Evolutionary conservation across 2,888 invertebrate genomes (phyloP).

Genomic region (Synergus japonicus): DNA sequence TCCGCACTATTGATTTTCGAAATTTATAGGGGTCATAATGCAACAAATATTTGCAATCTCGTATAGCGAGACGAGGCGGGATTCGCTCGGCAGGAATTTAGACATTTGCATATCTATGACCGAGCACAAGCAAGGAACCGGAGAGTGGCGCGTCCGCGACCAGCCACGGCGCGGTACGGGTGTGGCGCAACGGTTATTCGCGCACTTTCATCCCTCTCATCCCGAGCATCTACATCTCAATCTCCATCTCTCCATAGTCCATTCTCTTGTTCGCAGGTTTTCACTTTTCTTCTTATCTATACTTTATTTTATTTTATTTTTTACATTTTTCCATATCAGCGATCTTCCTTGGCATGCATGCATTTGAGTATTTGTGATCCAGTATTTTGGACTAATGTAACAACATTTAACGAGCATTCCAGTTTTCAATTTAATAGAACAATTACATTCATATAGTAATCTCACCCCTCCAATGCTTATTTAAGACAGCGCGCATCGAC

Average conservation of each 20-base stretch:
- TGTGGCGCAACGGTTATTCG: slow-evolving; percentile 24
- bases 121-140: slow-evolving; percentile 12
- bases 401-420: too few relatives aligned
- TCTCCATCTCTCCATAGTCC: slow-evolving; percentile 20
- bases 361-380: too few relatives aligned
- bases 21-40: slow-evolving; percentile 49
- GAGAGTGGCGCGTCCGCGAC: slow-evolving; percentile 43
- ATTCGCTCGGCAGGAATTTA: slow-evolving; percentile 42
- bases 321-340: too few relatives aligned
- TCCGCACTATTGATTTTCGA: slow-evolving; percentile 48
- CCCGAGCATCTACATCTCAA: neutral
- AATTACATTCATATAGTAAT: too few relatives aligned
- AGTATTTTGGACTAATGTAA: too few relatives aligned
- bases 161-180: neutral
- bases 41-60: slow-evolving; percentile 52
- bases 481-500: too few relatives aligned
- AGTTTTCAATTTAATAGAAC: too few relatives aligned
- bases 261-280: neutral
- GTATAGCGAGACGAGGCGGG: slow-evolving; percentile 27
- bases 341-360: too few relatives aligned
- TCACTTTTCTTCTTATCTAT: too few relatives aligned
- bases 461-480: too few relatives aligned
- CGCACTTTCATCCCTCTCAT: slow-evolving; percentile 6
- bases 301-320: too few relatives aligned
- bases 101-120: slow-evolving; percentile 51